Base-by-base conservation (phyloP, 1,140 invertebrate genomes). In the Epicauta chinensis region DNA sequence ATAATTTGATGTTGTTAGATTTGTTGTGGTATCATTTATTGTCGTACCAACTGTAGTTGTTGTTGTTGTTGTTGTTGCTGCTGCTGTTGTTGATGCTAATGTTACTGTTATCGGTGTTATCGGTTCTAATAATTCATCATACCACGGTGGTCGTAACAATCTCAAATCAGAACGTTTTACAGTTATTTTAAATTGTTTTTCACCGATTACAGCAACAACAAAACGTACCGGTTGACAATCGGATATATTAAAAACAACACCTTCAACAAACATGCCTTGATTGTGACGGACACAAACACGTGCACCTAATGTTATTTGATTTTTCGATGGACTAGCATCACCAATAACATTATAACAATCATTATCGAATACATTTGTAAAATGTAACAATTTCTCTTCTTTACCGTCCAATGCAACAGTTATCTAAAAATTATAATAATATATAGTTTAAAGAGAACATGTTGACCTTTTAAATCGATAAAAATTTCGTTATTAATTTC, bases 141-240 rank as follows among this genome's bases (percentile, higher is more conserved):
- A 89, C 94, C 94, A 98, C 0, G 94, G 94, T 10, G 93, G 92
- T 64, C 88, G 81, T 45, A 97, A 70, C 1, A 97, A 78, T n/a
- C 94, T 78, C 31, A 97, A 71, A 69, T 94, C 91, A 1, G 93
- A 89, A 23, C 94, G 77, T 61, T 87, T 87, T 41, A 93, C 84
- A 56, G 56, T 68, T 30, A 69, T 53, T 51, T 70, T 65, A 16
- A 48, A 77, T 70, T 59, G 73, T 62, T 60, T 70, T 72, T 50
- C 71, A 43, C 70, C 71, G 3, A 73, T 74, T 53, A 90, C 77
- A 70, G 82, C 82, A 15, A 95, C 88, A 49, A 83, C 75, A 73
- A 93, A 94, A 64, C 84, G 80, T 55, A 86, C 82, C 34, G 84
- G 81, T 63, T 70, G 75, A 63, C 78, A 61, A 13, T 81, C 71